Evolutionary conservation across 1,140 invertebrate species (phyloP).

Genomic region (Aethina tumida): DNA sequence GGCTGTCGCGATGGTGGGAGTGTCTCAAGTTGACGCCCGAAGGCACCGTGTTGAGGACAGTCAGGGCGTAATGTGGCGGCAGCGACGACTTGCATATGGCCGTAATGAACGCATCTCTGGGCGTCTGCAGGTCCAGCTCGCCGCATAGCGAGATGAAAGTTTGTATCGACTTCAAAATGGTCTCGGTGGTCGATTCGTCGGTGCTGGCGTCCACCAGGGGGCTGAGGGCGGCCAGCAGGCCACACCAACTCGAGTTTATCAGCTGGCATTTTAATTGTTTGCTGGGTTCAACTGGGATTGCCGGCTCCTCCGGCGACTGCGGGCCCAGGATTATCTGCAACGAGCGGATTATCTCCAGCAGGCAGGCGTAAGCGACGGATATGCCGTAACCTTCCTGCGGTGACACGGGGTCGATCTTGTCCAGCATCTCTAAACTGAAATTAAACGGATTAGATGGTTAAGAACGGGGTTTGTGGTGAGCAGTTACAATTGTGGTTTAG

Average conservation of each 20-base stretch:
- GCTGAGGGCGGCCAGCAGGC: conserved; percentile 80
- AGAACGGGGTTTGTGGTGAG: conserved; percentile 4
- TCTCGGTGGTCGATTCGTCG: conserved; percentile 82
- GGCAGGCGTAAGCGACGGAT: conserved; percentile 84
- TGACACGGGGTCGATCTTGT: conserved; percentile 85
- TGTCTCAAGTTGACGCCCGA: conserved; percentile 39
- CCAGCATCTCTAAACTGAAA: conserved; percentile 85
- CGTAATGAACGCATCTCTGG: conserved; percentile 87
- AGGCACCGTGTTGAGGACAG: conserved; percentile 61
- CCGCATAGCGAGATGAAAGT: conserved; percentile 76
- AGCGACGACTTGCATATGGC: conserved; percentile 90
- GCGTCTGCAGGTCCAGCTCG: conserved; percentile 55
- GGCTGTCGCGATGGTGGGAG: conserved; percentile 16
- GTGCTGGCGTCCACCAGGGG: conserved; percentile 90
- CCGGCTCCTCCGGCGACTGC: conserved; percentile 28
- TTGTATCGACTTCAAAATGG: conserved; percentile 83
- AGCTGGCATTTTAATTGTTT: conserved; percentile 61
- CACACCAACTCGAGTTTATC: conserved; percentile 92
- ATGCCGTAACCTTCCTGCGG: conserved; percentile 94
- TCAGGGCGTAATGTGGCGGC: conserved; percentile 89
- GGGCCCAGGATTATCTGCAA: conserved; percentile 58
- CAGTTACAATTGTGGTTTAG: conserved; percentile 82
- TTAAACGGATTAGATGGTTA: conserved; percentile 6
- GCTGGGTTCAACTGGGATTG: conserved; percentile 37
- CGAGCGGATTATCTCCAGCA: conserved; percentile 80